phyloP scores from a whole-genome alignment of 2,797 vertebrate genomes.

The Sitta carolinensis region DNA sequence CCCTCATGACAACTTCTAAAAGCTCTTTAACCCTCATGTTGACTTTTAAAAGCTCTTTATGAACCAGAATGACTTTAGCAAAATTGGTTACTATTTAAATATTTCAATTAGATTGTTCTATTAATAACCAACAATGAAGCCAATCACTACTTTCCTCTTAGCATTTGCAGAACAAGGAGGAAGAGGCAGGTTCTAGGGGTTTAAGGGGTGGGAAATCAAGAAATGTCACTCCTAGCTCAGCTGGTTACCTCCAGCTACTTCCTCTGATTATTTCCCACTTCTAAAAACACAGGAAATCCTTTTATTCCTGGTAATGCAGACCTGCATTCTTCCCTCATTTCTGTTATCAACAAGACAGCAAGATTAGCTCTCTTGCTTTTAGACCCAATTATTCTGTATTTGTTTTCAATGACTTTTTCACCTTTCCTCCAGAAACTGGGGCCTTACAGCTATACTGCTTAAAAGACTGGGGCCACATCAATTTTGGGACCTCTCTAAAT shows the following conservation, averaged over 20 bases:
- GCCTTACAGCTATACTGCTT: neutral
- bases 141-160: neutral
- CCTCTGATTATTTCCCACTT: neutral
- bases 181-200: neutral
- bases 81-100: neutral
- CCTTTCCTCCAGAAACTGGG: neutral
- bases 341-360: neutral
- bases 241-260: neutral
- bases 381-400: neutral
- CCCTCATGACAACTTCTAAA: neutral
- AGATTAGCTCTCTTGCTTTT: neutral
- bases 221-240: neutral
- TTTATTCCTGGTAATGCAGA: neutral
- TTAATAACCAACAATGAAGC: neutral
- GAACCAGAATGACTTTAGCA: neutral
- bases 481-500: neutral
- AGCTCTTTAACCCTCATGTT: neutral
- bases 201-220: neutral
- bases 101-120: neutral
- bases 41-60: neutral
- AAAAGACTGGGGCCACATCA: neutral
- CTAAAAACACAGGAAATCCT: neutral
- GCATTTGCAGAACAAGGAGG: neutral
- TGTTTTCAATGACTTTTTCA: neutral
- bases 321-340: neutral